phyloP scores from a whole-genome alignment of 2,797 vertebrate genomes.

The Avahi laniger region DNA sequence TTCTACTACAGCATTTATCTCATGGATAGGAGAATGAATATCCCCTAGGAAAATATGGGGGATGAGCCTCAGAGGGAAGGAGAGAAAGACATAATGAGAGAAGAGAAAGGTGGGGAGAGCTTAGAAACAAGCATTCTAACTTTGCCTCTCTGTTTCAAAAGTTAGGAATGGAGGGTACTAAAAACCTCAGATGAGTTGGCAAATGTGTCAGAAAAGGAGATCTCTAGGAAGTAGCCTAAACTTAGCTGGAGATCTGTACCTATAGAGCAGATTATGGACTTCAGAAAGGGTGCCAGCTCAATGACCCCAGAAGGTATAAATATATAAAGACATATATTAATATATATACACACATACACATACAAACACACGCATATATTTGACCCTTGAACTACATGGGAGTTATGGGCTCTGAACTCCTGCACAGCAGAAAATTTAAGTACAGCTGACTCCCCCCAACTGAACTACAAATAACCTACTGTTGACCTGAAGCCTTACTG shows the following conservation, averaged over 20 bases:
- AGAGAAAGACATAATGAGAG: background rate
- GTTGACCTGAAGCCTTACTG: background rate
- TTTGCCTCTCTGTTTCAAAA: background rate
- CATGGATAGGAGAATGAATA: background rate
- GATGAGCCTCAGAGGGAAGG: background rate
- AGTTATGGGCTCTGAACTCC: background rate
- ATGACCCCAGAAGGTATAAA: background rate
- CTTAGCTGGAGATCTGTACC: background rate
- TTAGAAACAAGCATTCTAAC: background rate
- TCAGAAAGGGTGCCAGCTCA: background rate
- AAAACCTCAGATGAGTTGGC: background rate
- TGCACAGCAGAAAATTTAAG: background rate
- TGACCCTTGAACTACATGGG: background rate
- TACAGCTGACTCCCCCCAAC: background rate
- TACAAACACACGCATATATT: background rate
- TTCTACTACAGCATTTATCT: background rate
- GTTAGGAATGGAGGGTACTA: background rate
- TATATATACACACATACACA: too few species aligned
- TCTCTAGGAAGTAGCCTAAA: background rate
- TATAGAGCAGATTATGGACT: background rate
- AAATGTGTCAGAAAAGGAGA: background rate
- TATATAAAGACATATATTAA: background rate
- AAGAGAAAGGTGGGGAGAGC: background rate
- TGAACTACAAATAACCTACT: background rate
- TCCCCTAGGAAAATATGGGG: accelerated